Evolutionary conservation across 2,888 invertebrate genomes (phyloP).

Genomic region (Tenthredo livida): DNA sequence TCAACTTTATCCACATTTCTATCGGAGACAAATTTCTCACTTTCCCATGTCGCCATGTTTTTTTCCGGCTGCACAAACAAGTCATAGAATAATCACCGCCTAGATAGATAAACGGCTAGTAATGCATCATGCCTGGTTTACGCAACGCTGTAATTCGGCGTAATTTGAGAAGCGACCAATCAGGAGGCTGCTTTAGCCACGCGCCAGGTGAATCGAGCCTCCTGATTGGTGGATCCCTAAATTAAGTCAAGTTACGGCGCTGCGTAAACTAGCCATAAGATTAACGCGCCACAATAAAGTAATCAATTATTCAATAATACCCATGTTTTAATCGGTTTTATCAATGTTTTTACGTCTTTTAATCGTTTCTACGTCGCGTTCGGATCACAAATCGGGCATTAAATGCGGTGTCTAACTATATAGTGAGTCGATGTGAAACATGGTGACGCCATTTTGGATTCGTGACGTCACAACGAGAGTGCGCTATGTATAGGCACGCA

Average conservation of each 20-base stretch:
- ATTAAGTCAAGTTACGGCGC: too few species aligned
- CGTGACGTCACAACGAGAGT: not conserved
- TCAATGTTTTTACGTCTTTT: not conserved
- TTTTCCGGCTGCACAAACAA: constrained; percentile 62
- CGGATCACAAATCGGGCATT: not conserved
- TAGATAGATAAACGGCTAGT: not conserved
- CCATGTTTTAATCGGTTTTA: not conserved
- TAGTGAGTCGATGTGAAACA: not conserved
- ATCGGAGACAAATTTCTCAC: constrained; percentile 71
- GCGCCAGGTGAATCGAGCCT: too few species aligned
- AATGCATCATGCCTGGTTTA: too few species aligned
- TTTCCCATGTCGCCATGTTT: constrained; percentile 78
- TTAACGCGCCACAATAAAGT: not conserved
- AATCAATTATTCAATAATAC: not conserved
- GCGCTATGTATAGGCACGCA: not conserved
- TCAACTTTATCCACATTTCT: constrained; percentile 69
- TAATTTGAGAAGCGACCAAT: too few species aligned
- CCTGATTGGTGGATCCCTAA: too few species aligned
- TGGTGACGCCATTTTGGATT: not conserved
- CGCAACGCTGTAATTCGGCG: too few species aligned
- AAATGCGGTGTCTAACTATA: not conserved
- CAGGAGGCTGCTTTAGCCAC: too few species aligned
- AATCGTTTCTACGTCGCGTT: not conserved
- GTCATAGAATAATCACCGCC: constrained; percentile 4
- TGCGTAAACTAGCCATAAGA: too few species aligned